These are phyloP conservation scores for Lepilemur septentrionalis DNA, from an alignment of 2,797 vertebrate species.

Conservation along the genomic window DNA sequence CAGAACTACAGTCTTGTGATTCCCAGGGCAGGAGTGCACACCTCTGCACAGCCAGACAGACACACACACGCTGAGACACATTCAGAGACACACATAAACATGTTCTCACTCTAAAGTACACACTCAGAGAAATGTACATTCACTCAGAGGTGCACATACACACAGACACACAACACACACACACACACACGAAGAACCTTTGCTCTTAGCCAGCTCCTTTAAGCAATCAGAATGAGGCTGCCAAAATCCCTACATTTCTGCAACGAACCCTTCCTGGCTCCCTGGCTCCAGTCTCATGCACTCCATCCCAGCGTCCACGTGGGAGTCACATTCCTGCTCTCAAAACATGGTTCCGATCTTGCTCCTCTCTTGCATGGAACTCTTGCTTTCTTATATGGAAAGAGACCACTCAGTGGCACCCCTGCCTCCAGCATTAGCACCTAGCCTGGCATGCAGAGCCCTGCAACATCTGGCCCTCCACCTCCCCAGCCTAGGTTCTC, in stretches of 20 bases:
- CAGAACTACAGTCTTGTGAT: background rate
- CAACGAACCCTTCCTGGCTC: background rate
- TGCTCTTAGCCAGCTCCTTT: background rate
- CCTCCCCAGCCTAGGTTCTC: background rate
- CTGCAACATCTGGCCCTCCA: background rate
- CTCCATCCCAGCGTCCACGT: background rate
- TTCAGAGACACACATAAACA: background rate
- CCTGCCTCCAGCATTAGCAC: background rate
- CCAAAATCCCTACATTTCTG: background rate
- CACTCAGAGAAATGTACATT: background rate
- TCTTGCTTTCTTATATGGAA: background rate
- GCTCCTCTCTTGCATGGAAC: background rate
- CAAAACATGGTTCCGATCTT: background rate
- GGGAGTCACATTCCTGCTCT: background rate
- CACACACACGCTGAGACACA: background rate
- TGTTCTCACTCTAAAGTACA: rapidly evolving
- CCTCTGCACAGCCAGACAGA: background rate
- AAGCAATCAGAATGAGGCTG: background rate
- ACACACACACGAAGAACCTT: background rate
- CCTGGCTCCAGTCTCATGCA: background rate
- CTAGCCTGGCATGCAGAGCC: background rate
- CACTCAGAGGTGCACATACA: background rate
- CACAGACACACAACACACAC: background rate
- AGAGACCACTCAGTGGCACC: background rate
- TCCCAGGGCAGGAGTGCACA: background rate